A percentile compares a stretch with the other conserved stretches of the same genome.
phyloP scores from a whole-genome alignment of 2,113 vertebrate species.

The Hypanus sabinus region DNA sequence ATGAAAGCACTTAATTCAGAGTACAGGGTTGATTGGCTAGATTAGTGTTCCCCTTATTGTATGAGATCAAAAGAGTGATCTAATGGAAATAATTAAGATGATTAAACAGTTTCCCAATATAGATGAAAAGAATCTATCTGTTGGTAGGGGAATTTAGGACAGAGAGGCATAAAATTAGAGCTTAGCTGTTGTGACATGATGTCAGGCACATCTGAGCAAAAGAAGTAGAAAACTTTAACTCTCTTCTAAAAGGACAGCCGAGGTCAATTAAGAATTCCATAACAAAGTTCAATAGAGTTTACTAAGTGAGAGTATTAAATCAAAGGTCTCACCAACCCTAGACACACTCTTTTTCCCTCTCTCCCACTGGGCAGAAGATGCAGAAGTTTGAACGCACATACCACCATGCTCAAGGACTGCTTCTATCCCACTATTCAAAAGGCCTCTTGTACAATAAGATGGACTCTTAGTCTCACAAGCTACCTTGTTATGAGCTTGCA shows the following conservation, averaged over 20 bases:
- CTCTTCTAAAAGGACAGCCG: neutral
- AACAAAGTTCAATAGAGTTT: neutral
- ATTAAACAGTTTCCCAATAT: neutral
- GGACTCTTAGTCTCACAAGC: no score
- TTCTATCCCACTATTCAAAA: no score
- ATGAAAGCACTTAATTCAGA: neutral
- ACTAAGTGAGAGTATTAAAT: neutral
- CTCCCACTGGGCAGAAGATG: no score
- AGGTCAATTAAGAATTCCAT: neutral
- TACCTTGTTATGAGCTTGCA: no score
- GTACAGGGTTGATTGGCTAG: neutral
- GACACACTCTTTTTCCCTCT: no score
- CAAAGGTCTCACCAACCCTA: no score
- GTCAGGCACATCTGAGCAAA: neutral
- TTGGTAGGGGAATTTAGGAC: neutral
- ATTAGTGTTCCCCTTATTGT: neutral
- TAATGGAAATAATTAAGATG: neutral
- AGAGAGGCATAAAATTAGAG: neutral
- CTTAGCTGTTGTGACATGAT: neutral
- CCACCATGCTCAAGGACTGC: no score
- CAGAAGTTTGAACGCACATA: no score
- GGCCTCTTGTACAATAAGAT: no score
- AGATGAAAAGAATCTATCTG: no score
- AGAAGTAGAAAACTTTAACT: neutral
- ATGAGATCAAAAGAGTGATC: neutral